Evolutionary conservation across 2,113 vertebrate genomes (phyloP), one percentile per base, ranked within the genome.

Genomic region (Nansenia antarctica): DNA sequence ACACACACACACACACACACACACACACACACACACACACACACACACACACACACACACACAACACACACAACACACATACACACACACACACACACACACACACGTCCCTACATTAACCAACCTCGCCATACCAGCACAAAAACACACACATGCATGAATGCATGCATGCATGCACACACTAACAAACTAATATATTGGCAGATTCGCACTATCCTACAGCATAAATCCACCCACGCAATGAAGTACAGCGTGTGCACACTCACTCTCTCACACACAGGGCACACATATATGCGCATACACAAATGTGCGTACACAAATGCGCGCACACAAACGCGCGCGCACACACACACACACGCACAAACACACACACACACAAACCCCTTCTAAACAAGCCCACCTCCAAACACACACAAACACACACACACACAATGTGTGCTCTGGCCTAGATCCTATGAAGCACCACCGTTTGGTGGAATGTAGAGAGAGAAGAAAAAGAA

Each of bases 361-460:
- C 20, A 79, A 47, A 70, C 69, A 65, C 9, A 31, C 71, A 75
- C 73, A 22, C 45, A 15, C 32, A 39, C 79, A 88, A 78, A 82
- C 86, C 83, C 74, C 72, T 78, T 66, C 71, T 63, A 77, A 77
- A 37, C 35, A 37, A 5, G 35, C 35, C 35, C 35, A 37, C 35
- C 35, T 37, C 35, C 35, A 37, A 37, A 49, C 45, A 9, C 45
- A 49, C 11, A 49, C 71, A 86, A 87, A 80, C 77, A 70, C 37
- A 11, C 3, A 18, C 30, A 18, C 29, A 49, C 6, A 20, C n/a
- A 6, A n/a, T 49, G 45, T 49, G 20, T 2, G n/a, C n/a, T 49
- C 45, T 49, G 45, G n/a, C 45, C 45, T n/a, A 49, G 15, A 49
- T 49, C 45, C 45, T 20, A 49, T 49, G 45, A 49, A 49, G 45